Evolutionary conservation across 2,797 vertebrate genomes (phyloP).

Genomic region (Margarornis squamiger): DNA sequence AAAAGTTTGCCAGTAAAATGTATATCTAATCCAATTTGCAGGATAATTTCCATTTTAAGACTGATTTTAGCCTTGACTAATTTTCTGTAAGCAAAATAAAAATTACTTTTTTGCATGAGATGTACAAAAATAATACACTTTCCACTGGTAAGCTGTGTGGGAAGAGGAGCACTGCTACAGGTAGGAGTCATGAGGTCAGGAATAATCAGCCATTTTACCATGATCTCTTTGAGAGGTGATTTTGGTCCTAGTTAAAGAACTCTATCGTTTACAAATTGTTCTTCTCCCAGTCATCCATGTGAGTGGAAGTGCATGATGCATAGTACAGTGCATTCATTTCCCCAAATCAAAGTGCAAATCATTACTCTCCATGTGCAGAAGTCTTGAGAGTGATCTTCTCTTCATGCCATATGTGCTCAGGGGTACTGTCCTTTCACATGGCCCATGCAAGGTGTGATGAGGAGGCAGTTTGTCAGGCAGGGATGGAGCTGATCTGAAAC

Average conservation of each 20-base stretch:
- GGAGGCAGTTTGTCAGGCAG: background rate
- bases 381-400: rapidly evolving
- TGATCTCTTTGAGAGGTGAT: background rate
- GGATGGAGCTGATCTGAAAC: background rate
- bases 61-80: conserved; percentile 4
- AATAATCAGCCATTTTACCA: background rate
- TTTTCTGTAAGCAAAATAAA: conserved; percentile 41
- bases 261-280: background rate
- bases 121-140: background rate
- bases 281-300: background rate
- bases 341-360: background rate
- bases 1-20: background rate
- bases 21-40: conserved; percentile 34
- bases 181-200: background rate
- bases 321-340: background rate
- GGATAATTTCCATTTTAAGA: conserved; percentile 21
- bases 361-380: background rate
- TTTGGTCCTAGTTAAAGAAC: background rate
- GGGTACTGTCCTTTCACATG: rapidly evolving
- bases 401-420: rapidly evolving
- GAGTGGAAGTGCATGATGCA: background rate
- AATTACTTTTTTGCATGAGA: background rate
- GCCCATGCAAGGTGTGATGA: rapidly evolving
- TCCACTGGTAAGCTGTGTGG: conserved; percentile 7
- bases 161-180: background rate